phyloP scores from a whole-genome alignment of 2,888 invertebrate genomes.

The Salticus scenicus region DNA sequence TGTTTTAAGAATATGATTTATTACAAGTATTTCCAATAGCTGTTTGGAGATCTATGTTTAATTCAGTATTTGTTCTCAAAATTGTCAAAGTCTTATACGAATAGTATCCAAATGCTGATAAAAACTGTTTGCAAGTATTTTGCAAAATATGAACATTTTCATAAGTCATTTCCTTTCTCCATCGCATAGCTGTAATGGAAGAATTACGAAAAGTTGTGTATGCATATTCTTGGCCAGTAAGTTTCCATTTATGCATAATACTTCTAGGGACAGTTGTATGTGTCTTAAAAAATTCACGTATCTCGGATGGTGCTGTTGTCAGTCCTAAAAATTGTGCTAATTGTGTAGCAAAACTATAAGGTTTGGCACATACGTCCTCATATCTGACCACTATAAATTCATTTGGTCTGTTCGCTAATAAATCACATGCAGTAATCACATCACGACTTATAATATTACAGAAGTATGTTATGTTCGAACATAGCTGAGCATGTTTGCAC shows the following conservation, averaged over 20 bases:
- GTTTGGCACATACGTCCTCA: constrained; percentile 72
- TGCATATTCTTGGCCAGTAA: constrained; percentile 38
- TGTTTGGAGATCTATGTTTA: constrained; percentile 32
- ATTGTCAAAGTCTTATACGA: constrained; percentile 20
- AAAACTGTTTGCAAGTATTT: constrained; percentile 19
- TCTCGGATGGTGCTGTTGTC: constrained; percentile 28
- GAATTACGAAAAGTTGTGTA: constrained; percentile 61
- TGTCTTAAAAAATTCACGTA: constrained; percentile 31
- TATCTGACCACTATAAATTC: constrained; percentile 72
- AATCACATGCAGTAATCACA: constrained; percentile 61
- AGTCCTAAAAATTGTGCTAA: constrained; percentile 73
- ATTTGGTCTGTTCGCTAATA: constrained; percentile 70
- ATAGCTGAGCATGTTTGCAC: constrained; percentile 72
- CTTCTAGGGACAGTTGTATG: constrained; percentile 46
- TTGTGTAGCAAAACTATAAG: constrained; percentile 68
- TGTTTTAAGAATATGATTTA: no score
- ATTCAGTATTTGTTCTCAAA: constrained; percentile 44
- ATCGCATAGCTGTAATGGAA: constrained; percentile 26
- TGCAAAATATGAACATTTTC: constrained; percentile 23
- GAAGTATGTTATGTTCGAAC: constrained; percentile 71
- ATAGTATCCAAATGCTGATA: constrained; percentile 40
- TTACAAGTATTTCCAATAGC: not conserved
- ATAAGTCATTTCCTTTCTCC: constrained; percentile 45
- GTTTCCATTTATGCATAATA: constrained; percentile 17
- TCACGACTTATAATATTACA: constrained; percentile 72